Percentiles rank a stretch among this genome's conserved stretches.
Evolutionary conservation across 2,797 vertebrate genomes (phyloP).

Genomic region (Muraenolepis orangiensis): DNA sequence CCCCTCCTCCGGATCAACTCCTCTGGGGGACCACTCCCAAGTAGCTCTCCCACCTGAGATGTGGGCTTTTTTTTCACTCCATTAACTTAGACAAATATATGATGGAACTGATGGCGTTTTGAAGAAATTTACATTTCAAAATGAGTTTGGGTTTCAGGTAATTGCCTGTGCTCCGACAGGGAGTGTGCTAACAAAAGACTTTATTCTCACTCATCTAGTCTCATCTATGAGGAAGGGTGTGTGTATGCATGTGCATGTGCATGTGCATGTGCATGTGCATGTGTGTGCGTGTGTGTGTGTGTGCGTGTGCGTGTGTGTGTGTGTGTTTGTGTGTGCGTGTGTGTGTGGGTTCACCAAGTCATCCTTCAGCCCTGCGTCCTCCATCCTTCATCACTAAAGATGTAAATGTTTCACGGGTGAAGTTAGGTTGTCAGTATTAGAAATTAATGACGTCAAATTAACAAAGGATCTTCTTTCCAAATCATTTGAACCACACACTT

Average conservation of each 20-base stretch:
- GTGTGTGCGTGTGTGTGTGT: slow-evolving; percentile 4
- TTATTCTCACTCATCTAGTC: background rate
- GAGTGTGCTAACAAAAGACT: slow-evolving; percentile 9
- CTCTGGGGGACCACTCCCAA: slow-evolving; percentile 3
- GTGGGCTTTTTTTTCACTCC: slow-evolving; percentile 3
- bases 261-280: too few species aligned
- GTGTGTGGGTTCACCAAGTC: slow-evolving; percentile 1
- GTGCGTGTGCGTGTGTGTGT: slow-evolving; percentile 8
- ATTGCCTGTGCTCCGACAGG: slow-evolving; percentile 23
- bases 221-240: background rate
- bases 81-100: slow-evolving; percentile 36
- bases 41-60: slow-evolving; percentile 3
- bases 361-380: too few species aligned
- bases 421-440: background rate
- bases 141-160: slow-evolving; percentile 17
- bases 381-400: background rate
- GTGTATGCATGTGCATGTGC: background rate
- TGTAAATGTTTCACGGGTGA: background rate
- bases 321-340: slow-evolving; percentile 6
- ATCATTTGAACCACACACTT: background rate
- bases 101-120: slow-evolving; percentile 25
- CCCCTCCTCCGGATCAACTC: background rate
- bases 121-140: slow-evolving; percentile 29
- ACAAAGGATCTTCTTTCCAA: background rate
- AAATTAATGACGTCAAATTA: background rate